These are phyloP conservation scores for Channa maculata DNA, from an alignment of 2,113 vertebrate species.

Conservation along the genomic window DNA sequence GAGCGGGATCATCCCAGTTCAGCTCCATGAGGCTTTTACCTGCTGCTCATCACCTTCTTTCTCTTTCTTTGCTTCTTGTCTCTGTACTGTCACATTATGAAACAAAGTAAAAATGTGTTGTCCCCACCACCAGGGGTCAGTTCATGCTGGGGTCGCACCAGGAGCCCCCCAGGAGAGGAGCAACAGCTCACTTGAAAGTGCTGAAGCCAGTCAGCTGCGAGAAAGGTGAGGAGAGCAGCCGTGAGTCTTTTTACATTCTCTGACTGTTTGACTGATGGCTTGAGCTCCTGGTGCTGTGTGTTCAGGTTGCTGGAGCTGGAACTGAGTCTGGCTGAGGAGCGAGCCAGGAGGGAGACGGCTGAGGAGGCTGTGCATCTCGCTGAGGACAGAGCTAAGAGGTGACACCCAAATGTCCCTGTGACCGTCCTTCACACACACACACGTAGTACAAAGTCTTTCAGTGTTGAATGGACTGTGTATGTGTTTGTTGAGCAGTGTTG, in stretches of 20 bases:
- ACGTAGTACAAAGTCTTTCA: neutral
- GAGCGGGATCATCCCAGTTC: no score
- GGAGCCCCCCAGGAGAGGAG: constrained; percentile 89
- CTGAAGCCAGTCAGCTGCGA: constrained; percentile 82
- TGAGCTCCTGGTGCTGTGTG: constrained; percentile 14
- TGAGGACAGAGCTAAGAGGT: constrained; percentile 83
- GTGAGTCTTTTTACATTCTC: no score
- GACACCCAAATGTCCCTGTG: neutral
- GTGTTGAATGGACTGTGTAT: no score
- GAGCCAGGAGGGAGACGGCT: constrained; percentile 81
- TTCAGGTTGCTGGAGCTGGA: constrained; percentile 87
- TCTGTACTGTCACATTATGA: no score
- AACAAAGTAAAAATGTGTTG: neutral
- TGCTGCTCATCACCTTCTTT: no score
- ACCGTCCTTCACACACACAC: neutral
- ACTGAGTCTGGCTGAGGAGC: constrained; percentile 86
- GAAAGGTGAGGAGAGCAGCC: constrained; percentile 81
- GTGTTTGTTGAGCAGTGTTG: constrained; percentile 27
- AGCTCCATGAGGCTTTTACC: no score
- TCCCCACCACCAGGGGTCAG: constrained; percentile 76
- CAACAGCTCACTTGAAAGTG: constrained; percentile 75
- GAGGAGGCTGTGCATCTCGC: constrained; percentile 87
- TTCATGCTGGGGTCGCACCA: constrained; percentile 84
- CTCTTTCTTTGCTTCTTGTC: no score
- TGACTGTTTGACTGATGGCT: neutral